Conservation (phyloP, 1,140 invertebrate species). For the Trachelipus rathkii region DNA sequence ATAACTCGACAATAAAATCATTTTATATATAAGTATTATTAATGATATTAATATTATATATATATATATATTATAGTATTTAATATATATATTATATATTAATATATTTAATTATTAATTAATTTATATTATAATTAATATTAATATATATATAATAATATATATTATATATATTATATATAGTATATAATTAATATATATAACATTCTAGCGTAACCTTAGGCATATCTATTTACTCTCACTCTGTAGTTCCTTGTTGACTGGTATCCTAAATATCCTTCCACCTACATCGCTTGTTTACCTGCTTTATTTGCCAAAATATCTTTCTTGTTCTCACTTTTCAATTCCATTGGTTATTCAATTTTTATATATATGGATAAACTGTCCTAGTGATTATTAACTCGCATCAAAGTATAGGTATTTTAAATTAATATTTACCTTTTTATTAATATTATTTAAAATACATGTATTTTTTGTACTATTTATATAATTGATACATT, state of each 20-base stretch:
- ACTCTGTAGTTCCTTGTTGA: conserved; percentile 96
- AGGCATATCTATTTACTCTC: conserved; percentile 98
- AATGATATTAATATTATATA: background rate
- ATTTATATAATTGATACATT: too few relatives aligned
- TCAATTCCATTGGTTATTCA: conserved; percentile 98
- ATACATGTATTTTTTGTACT: too few relatives aligned
- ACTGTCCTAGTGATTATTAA: conserved; percentile 99
- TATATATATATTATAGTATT: conserved; percentile 15
- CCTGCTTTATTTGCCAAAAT: conserved; percentile 97
- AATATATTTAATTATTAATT: too few relatives aligned
- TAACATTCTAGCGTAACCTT: conserved; percentile 65
- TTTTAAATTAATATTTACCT: too few relatives aligned
- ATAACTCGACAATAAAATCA: background rate
- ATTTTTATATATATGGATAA: too few relatives aligned
- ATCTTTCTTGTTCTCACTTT: conserved; percentile 98
- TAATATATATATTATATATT: conserved; percentile 14
- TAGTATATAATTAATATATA: conserved; percentile 18
- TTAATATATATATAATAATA: conserved; percentile 27
- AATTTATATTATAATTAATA: too few relatives aligned
- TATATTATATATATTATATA: conserved; percentile 26
- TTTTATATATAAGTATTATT: too few relatives aligned
- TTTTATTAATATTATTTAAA: too few relatives aligned
- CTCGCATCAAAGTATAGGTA: too few relatives aligned
- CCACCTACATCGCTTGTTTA: conserved; percentile 94
- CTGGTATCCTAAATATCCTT: conserved; percentile 97